These are phyloP conservation scores for Rhincodon typus DNA, from an alignment of 2,797 vertebrate genomes.

Conservation along the genomic window DNA sequence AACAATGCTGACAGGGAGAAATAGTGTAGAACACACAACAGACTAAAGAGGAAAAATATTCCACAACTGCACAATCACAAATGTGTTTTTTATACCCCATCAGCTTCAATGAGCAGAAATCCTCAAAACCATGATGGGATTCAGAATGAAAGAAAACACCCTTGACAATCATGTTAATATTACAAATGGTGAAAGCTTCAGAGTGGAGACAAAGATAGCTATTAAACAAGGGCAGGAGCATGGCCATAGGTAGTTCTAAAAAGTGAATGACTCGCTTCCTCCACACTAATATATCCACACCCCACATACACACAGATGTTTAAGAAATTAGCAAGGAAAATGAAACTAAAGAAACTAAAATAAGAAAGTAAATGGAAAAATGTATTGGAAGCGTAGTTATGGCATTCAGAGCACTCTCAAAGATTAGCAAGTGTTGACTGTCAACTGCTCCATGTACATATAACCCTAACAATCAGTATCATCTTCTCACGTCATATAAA, in stretches of 20 bases:
- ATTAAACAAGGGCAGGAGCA: not conserved
- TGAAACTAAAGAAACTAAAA: not conserved
- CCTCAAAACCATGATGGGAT: not conserved
- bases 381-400: not conserved
- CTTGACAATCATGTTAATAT: not conserved
- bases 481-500: too few relatives aligned
- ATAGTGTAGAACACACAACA: not conserved
- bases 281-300: too few relatives aligned
- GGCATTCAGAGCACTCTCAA: not conserved
- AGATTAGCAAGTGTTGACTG: not conserved
- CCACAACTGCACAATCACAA: not conserved
- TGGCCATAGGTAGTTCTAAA: not conserved
- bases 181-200: not conserved
- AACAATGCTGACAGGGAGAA: not conserved
- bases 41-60: not conserved
- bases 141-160: not conserved
- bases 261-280: not conserved
- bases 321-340: not conserved
- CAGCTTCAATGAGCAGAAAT: not conserved
- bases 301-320: not conserved
- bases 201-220: not conserved
- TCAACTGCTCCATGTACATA: not conserved
- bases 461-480: not conserved
- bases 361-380: not conserved
- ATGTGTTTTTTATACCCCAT: not conserved